Evolutionary conservation across 2,888 invertebrate genomes (phyloP).

Genomic region (Morpho achilles): DNA sequence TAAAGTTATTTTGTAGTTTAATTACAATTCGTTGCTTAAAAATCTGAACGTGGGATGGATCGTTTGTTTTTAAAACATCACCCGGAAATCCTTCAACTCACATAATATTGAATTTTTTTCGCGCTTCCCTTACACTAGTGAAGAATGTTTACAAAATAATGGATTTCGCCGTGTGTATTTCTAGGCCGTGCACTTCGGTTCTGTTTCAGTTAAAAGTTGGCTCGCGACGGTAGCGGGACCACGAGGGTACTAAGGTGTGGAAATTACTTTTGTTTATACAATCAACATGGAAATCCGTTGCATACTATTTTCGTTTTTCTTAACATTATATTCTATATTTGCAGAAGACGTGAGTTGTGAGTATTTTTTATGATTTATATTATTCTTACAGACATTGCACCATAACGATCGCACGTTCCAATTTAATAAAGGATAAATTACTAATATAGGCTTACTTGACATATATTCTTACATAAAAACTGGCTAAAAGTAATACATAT

Average conservation of each 20-base stretch:
- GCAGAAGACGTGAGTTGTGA: slow-evolving; percentile 71
- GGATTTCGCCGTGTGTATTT: slow-evolving; percentile 49
- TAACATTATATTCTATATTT: slow-evolving; percentile 41
- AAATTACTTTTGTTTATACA: slow-evolving; percentile 15
- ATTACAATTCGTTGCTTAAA: background rate
- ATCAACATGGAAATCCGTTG: slow-evolving; percentile 46
- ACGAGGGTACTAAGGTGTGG: background rate
- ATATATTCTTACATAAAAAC: too few relatives aligned
- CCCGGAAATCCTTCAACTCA: slow-evolving; percentile 40
- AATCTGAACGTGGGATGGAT: background rate
- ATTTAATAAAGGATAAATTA: too few relatives aligned
- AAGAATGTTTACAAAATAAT: slow-evolving; percentile 61
- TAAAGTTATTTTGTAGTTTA: too few relatives aligned
- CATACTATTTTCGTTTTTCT: slow-evolving; percentile 43
- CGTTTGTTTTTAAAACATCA: slow-evolving; percentile 19
- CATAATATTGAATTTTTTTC: slow-evolving; percentile 55
- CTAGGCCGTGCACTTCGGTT: slow-evolving; percentile 28
- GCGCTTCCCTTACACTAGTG: slow-evolving; percentile 33
- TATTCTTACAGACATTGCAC: too few relatives aligned
- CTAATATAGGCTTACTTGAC: too few relatives aligned
- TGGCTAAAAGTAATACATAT: too few relatives aligned
- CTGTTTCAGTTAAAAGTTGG: slow-evolving; percentile 8
- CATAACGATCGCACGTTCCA: too few relatives aligned
- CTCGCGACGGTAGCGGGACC: background rate
- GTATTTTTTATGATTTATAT: slow-evolving; percentile 30